Evolutionary conservation across 2,797 vertebrate species (phyloP).

Genomic region (Ibycter americanus): DNA sequence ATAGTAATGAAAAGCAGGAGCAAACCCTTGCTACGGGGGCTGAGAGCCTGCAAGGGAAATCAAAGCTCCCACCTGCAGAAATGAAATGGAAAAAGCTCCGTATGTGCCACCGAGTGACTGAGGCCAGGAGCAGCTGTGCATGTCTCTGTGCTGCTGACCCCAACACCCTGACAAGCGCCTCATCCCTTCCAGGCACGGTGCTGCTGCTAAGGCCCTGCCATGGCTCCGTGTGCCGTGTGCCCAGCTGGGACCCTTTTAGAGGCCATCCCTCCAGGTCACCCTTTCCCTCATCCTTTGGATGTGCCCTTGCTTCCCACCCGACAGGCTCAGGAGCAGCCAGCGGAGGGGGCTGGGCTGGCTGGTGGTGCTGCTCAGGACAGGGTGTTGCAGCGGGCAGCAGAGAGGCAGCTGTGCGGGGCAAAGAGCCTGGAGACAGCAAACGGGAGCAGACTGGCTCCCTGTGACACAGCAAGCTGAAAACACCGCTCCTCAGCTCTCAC

Average conservation of each 20-base stretch:
- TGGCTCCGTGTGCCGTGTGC: rapidly evolving
- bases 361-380: neutral
- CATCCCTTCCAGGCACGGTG: rapidly evolving
- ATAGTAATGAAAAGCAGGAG: slow-evolving; percentile 29
- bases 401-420: neutral
- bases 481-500: neutral
- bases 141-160: neutral
- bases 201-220: neutral
- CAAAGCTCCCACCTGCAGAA: slow-evolving; percentile 37
- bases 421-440: neutral
- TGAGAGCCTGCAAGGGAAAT: neutral
- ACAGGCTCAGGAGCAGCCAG: neutral
- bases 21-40: neutral
- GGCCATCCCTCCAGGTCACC: neutral
- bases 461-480: neutral
- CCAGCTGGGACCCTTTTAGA: neutral
- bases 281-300: neutral
- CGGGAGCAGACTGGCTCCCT: neutral
- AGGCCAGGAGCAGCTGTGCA: neutral
- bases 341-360: neutral
- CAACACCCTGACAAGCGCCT: rapidly evolving
- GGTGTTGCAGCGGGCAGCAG: neutral
- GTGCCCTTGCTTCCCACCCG: neutral
- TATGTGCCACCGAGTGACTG: neutral
- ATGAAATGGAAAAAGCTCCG: neutral